A percentile compares a stretch with the other conserved stretches of the same genome.
Conservation (phyloP, 2,888 invertebrate species). For the Agonopterix arenella region DNA sequence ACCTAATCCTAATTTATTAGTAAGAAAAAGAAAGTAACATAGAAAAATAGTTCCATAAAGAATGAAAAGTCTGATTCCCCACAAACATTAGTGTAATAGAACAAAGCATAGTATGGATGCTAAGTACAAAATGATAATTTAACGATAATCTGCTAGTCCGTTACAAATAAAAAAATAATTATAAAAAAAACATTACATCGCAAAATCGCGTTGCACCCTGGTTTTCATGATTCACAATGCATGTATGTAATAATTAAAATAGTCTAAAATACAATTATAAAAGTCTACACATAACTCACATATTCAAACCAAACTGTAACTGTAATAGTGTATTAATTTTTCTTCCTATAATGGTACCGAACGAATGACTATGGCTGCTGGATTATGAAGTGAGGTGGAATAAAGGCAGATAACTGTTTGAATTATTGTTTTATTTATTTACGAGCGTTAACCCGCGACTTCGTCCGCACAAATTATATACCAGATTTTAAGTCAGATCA, state of each 20-base stretch:
- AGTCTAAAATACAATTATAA: constrained; percentile 56
- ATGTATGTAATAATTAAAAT: constrained; percentile 61
- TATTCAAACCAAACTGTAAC: constrained; percentile 76
- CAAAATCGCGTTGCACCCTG: constrained; percentile 70
- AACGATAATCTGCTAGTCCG: constrained; percentile 70
- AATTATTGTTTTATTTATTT: constrained; percentile 57
- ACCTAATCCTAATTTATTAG: too few species aligned
- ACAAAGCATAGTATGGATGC: constrained; percentile 55
- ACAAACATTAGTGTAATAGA: constrained; percentile 71
- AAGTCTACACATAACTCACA: constrained; percentile 71
- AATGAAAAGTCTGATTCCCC: constrained; percentile 61
- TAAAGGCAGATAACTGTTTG: constrained; percentile 77
- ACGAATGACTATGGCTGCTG: constrained; percentile 74
- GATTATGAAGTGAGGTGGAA: constrained; percentile 67
- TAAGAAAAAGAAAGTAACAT: too few species aligned
- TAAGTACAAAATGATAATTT: constrained; percentile 73
- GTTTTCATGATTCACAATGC: constrained; percentile 65
- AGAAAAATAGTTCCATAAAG: constrained; percentile 9
- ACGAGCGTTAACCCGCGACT: too few species aligned
- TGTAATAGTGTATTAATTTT: constrained; percentile 72
- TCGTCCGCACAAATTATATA: too few species aligned
- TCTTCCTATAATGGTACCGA: constrained; percentile 76
- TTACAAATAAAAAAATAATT: constrained; percentile 42
- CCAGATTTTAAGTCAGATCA: too few species aligned
- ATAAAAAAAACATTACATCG: constrained; percentile 38